Base-by-base conservation (phyloP, 2,888 invertebrate species). In the Zaprionus bogoriensis region DNA sequence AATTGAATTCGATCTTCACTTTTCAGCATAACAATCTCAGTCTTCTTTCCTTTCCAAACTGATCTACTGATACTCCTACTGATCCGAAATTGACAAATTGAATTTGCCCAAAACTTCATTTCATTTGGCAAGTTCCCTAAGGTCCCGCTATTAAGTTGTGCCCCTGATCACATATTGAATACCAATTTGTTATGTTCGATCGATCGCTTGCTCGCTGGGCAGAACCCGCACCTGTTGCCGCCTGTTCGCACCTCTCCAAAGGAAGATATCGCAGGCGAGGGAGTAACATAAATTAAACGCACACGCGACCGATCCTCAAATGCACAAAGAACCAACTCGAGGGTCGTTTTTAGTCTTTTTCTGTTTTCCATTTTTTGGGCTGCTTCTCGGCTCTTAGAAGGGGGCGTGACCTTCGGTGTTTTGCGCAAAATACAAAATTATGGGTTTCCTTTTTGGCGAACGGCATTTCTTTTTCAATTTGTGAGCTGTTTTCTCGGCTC, bases 341-440 rank as follows among this genome's bases (percentile, higher is more conserved):
- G 45, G 52, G 32, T 42, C 51, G 51, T 70, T 38, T 41, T 22
- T 30, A 19, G 38, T 14, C 36, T 46, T 2, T 20, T 47, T 22
- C 6, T 10, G 5, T 32, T 14, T 0, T 3, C 10, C 9, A 9
- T 27, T 27, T 30, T 30, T 41, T 44, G 23, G 45, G 44, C 30
- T 19, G n/a, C n/a, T n/a, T n/a, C n/a, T 38, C 7, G 3, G 39
- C 39, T 39, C 39, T 39, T 67, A 59, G 59, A 66, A 67, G 48
- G 61, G 80, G 80, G 87, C 80, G 80, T 87, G 80, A 71, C 65
- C 70, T n/a, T n/a, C 67, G 53, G 72, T 59, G n/a, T n/a, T n/a
- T n/a, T n/a, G n/a, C n/a, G 44, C 86, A 81, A 87, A 81, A 68
- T 87, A 81, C 86, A 60, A 81, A 81, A 81, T 81, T 81, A 81